Base-by-base conservation (phyloP, 2,797 vertebrate species). In the Clarias platycephalus region DNA sequence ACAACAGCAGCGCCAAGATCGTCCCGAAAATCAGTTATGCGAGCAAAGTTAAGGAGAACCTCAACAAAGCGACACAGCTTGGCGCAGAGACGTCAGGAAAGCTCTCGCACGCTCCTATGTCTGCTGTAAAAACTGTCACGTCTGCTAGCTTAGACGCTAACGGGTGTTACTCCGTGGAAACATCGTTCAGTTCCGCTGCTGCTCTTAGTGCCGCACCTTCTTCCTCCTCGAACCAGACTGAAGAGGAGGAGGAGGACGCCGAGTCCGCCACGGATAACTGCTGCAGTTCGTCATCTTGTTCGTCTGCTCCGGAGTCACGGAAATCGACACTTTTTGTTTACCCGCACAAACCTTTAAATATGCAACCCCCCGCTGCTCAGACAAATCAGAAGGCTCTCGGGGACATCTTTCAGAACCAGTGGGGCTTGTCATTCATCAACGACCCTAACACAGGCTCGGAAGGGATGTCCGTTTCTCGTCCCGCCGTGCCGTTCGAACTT, bases 11-110 rank as follows among this genome's bases (percentile, higher is more conserved):
- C 91, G 98, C 98, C 93, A 99, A 99, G 96, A 99, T 98, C 64
- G 98, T 99, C 95, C 98, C 98, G 92, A 99, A 99, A 96, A 99
- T 99, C 94, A 99, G 98, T 98, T 99, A 99, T 96, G 98, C 98
- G 96, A 99, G 98, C 93, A 99, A 99, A 97, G 98, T 99, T 91
- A 99, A 99, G 95, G 98, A 99, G 93, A 99, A 99, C 96, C 97
- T 99, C 95, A 99, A 98, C 94, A 98, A 98, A 96, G 94, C 95
- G 88, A 93, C 95, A 90, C 97, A 96, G 90, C 95, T 95, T 87
- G 91, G 94, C 8, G 94, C 93, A 83, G 97, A 98, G 91, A 85
- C 90, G 28, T 91, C 93, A 80, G 92, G 91, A 71, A 96, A 96
- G 81, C 95, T 95, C 0, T 95, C 96, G 26, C 98, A 99, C 82